A percentile compares a stretch with the other conserved stretches of the same genome.
phyloP scores from a whole-genome alignment of 2,113 vertebrate species.

The Phodopus roborovskii region DNA sequence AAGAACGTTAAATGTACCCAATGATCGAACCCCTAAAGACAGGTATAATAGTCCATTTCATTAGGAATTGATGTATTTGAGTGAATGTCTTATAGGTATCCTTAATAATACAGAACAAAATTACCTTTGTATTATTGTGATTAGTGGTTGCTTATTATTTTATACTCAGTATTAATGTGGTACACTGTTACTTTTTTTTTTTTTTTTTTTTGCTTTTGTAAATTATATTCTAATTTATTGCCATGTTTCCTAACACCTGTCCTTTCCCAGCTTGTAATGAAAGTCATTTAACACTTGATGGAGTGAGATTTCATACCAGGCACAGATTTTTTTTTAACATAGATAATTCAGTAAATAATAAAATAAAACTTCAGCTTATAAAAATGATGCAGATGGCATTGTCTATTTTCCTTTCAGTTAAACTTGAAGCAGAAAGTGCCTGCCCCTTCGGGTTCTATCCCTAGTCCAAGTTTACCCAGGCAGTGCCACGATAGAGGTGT shows the following conservation, averaged over 20 bases:
- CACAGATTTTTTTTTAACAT: slow-evolving; percentile 92
- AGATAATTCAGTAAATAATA: slow-evolving; percentile 90
- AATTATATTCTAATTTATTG: slow-evolving; percentile 99
- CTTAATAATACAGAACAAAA: slow-evolving; percentile 92
- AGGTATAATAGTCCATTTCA: slow-evolving; percentile 79
- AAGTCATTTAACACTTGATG: slow-evolving; percentile 91
- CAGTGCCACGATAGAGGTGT: not conserved
- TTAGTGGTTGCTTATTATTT: slow-evolving; percentile 96
- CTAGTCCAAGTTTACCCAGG: not conserved
- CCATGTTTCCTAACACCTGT: slow-evolving; percentile 95
- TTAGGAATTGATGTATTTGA: slow-evolving; percentile 87
- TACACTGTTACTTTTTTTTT: slow-evolving; percentile 98
- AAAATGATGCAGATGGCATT: slow-evolving; percentile 82
- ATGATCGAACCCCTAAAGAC: slow-evolving; percentile 78
- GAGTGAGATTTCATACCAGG: slow-evolving; percentile 92
- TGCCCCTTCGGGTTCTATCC: not conserved
- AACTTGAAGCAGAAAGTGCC: not conserved
- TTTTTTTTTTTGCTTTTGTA: slow-evolving; percentile 96
- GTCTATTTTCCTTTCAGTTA: slow-evolving; percentile 80
- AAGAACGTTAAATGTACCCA: slow-evolving; percentile 66
- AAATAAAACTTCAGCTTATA: slow-evolving; percentile 95
- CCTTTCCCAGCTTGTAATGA: slow-evolving; percentile 93
- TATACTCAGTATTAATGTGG: slow-evolving; percentile 99
- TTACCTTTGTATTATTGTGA: slow-evolving; percentile 93
- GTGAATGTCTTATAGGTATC: slow-evolving; percentile 96